These are phyloP conservation scores for Cephus spinipes DNA, from an alignment of 2,888 invertebrate species.

Conservation along the genomic window DNA sequence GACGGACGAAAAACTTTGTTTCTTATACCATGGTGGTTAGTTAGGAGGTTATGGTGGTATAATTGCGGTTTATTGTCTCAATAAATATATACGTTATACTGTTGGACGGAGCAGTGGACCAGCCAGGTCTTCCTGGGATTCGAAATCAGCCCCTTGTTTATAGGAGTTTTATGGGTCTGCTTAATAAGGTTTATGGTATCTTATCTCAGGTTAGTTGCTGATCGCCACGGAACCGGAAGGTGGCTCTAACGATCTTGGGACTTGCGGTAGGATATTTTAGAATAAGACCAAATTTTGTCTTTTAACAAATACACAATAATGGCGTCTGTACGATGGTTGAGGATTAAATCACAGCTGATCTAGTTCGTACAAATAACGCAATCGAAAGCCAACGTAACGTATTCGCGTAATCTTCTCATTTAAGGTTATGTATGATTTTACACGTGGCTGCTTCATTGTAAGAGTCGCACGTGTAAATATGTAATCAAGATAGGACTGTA, in stretches of 20 bases:
- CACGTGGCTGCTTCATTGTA: background rate
- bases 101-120: constrained; percentile 15
- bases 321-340: background rate
- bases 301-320: background rate
- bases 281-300: background rate
- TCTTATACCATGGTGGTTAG: constrained; percentile 43
- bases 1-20: background rate
- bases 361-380: background rate
- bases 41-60: constrained; percentile 55
- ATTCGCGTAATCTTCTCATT: background rate
- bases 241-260: constrained; percentile 43
- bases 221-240: constrained; percentile 17
- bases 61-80: constrained; percentile 64
- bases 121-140: constrained; percentile 51
- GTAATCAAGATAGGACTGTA: background rate
- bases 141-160: constrained; percentile 50
- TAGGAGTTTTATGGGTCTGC: constrained; percentile 44
- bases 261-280: constrained; percentile 8
- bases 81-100: constrained; percentile 59
- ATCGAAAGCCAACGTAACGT: background rate
- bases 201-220: constrained; percentile 27
- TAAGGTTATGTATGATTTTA: background rate
- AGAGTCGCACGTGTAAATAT: background rate
- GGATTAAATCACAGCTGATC: background rate
- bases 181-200: constrained; percentile 53